Evolutionary conservation across 2,888 invertebrate species (phyloP).

Genomic region (Sarcophaga caerulescens): DNA sequence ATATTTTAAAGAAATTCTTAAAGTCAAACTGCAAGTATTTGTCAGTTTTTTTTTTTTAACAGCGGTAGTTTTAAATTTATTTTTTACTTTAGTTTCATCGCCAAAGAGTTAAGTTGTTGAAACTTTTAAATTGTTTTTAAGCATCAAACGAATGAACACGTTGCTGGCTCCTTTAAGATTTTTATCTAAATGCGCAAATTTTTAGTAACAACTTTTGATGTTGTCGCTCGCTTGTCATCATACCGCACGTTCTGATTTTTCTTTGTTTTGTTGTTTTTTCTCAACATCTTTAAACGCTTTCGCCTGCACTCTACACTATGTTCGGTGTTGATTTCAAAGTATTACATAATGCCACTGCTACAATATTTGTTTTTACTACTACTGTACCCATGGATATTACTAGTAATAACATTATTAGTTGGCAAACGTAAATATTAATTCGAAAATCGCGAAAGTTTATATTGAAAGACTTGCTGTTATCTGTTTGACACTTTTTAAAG

Average conservation of each 20-base stretch:
- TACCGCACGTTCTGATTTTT: slow-evolving; percentile 63
- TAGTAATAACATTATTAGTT: no score
- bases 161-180: slow-evolving; percentile 66
- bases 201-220: slow-evolving; percentile 68
- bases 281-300: slow-evolving; percentile 8
- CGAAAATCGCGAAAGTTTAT: no score
- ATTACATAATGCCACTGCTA: no score
- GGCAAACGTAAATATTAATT: no score
- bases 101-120: slow-evolving; percentile 56
- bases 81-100: slow-evolving; percentile 5
- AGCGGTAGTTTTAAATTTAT: not conserved
- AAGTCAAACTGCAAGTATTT: slow-evolving; percentile 50
- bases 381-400: no score
- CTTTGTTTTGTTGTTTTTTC: slow-evolving; percentile 1
- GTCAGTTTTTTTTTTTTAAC: slow-evolving; percentile 21
- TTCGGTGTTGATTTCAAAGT: no score
- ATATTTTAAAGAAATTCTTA: slow-evolving; percentile 53
- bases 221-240: slow-evolving; percentile 65
- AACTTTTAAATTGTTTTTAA: slow-evolving; percentile 43
- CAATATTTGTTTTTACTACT: no score
- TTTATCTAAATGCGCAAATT: slow-evolving; percentile 64
- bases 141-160: slow-evolving; percentile 50
- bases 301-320: slow-evolving; percentile 3
- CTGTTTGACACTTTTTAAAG: no score
- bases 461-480: no score